Conservation (phyloP, 30 jellyfish, hydroid and myxozoan species). For the Morbakka virulenta region DNA sequence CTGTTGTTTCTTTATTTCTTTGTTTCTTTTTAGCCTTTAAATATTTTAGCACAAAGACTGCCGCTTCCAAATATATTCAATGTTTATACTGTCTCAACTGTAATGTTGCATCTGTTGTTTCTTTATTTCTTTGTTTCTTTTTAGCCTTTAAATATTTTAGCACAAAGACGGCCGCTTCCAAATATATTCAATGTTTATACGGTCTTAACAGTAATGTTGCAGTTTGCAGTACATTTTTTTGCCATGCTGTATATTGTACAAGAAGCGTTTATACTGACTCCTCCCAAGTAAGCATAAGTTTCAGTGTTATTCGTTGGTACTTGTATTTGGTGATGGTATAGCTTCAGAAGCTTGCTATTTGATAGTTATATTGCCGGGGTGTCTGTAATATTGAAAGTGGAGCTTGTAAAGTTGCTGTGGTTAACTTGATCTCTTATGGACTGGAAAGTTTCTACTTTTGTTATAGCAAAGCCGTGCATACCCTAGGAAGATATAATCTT, state of each 20-base stretch:
- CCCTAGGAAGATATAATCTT: too few relatives aligned
- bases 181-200: constrained; percentile 91
- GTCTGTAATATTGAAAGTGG: too few relatives aligned
- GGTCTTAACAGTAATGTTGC: constrained; percentile 77
- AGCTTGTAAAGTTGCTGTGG: too few relatives aligned
- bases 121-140: constrained; percentile 4
- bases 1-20: background rate
- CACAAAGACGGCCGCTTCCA: constrained; percentile 92
- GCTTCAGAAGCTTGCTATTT: too few relatives aligned
- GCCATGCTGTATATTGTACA: constrained; percentile 72
- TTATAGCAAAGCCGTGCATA: too few relatives aligned
- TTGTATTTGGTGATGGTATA: background rate
- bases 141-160: constrained; percentile 76
- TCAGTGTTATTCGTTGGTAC: background rate
- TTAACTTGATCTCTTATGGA: too few relatives aligned
- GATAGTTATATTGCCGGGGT: too few relatives aligned
- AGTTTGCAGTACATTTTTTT: constrained; percentile 85
- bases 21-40: constrained; percentile 80
- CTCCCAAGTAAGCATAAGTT: constrained; percentile 71
- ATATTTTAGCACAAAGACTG: constrained; percentile 63
- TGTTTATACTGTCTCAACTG: constrained; percentile 85
- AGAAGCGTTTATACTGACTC: constrained; percentile 77
- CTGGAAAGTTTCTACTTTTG: too few relatives aligned
- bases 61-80: constrained; percentile 95
- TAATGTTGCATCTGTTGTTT: constrained; percentile 18